Evolutionary conservation across 2,888 invertebrate genomes (phyloP).

Genomic region (Clivina fossor): DNA sequence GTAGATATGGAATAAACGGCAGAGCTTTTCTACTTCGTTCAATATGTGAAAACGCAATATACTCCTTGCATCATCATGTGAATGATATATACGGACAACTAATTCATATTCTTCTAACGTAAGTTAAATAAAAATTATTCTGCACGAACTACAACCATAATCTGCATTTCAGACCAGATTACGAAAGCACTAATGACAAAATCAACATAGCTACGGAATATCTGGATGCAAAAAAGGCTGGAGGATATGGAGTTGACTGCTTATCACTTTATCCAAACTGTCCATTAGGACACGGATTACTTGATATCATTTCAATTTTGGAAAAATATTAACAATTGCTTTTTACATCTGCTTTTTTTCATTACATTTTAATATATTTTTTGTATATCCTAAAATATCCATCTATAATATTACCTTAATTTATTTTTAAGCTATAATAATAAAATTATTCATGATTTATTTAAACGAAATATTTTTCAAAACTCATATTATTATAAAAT

Average conservation of each 20-base stretch:
- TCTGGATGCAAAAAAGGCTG: conserved; percentile 64
- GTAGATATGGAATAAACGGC: conserved; percentile 67
- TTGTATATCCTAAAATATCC: too few species aligned
- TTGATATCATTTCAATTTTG: conserved; percentile 60
- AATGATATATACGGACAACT: conserved; percentile 75
- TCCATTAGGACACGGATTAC: conserved; percentile 61
- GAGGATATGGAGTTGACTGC: conserved; percentile 66
- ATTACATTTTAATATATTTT: too few species aligned
- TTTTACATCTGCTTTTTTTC: too few species aligned
- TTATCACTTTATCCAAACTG: conserved; percentile 63
- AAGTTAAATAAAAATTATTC: too few species aligned
- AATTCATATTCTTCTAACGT: conserved; percentile 75
- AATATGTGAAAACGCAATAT: conserved; percentile 73
- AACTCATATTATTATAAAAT: too few species aligned
- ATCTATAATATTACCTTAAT: too few species aligned
- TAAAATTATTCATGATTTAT: too few species aligned
- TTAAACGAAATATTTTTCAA: too few species aligned
- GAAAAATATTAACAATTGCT: conserved; percentile 14
- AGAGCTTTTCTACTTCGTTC: conserved; percentile 69
- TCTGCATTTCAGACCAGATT: conserved; percentile 63
- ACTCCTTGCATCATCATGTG: conserved; percentile 61
- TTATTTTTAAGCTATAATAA: too few species aligned
- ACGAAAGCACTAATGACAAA: conserved; percentile 53
- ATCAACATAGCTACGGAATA: conserved; percentile 59
- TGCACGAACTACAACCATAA: too few species aligned